Evolutionary conservation across 2,113 vertebrate genomes (phyloP).

Genomic region (Puma concolor): DNA sequence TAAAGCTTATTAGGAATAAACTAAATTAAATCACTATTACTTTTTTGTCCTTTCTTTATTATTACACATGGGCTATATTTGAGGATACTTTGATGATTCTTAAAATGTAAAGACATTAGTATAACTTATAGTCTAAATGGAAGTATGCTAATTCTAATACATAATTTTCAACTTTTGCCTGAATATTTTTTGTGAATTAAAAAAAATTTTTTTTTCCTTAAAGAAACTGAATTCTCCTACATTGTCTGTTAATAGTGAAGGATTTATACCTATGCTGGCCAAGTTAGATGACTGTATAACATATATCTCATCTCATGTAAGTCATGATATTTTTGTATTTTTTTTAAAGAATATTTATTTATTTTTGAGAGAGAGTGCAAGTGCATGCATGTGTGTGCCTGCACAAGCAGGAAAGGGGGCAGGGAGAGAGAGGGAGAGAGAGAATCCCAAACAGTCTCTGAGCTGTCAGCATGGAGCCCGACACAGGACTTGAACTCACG

Average conservation of each 20-base stretch:
- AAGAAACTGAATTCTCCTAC: slow-evolving; percentile 98
- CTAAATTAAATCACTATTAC: slow-evolving; percentile 17
- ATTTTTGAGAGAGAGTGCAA: too few relatives aligned
- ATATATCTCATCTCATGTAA: slow-evolving; percentile 97
- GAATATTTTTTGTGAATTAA: slow-evolving; percentile 26
- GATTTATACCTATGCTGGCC: slow-evolving; percentile 97
- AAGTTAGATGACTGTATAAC: slow-evolving; percentile 97
- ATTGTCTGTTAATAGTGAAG: slow-evolving; percentile 97
- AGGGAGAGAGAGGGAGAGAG: too few relatives aligned
- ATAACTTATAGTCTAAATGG: not conserved
- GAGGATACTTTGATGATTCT: slow-evolving; percentile 40
- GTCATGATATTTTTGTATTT: slow-evolving; percentile 76
- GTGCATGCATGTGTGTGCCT: too few relatives aligned
- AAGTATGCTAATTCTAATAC: slow-evolving; percentile 1
- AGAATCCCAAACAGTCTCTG: too few relatives aligned
- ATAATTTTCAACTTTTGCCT: slow-evolving; percentile 35
- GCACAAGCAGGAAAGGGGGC: too few relatives aligned
- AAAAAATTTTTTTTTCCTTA: slow-evolving; percentile 65
- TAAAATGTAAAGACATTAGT: slow-evolving; percentile 38
- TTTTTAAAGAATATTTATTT: not conserved
- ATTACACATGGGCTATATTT: not conserved
- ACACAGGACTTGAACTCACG: too few relatives aligned
- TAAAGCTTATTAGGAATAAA: slow-evolving; percentile 43
- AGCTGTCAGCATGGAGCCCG: too few relatives aligned
- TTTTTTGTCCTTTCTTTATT: slow-evolving; percentile 20